Conservation (phyloP, 2,888 invertebrate species). For the Cistogaster globosa region DNA sequence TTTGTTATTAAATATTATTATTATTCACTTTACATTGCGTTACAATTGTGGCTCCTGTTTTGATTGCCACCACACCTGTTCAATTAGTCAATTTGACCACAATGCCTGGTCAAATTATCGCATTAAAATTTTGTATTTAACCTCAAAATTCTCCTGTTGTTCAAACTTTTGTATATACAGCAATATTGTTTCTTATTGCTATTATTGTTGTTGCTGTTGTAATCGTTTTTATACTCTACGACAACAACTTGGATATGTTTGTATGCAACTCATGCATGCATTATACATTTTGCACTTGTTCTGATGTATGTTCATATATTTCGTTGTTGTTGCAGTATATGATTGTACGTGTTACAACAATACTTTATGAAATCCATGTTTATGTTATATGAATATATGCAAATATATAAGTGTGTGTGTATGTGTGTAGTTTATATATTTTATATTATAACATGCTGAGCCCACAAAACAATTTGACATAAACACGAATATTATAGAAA, state of each 20-base stretch:
- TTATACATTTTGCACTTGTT: constrained; percentile 62
- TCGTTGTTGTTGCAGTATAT: constrained; percentile 43
- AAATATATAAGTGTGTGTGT: constrained; percentile 15
- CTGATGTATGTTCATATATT: constrained; percentile 28
- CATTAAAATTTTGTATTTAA: constrained; percentile 82
- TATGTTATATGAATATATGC: constrained; percentile 27
- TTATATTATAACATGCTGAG: constrained; percentile 70
- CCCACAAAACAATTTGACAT: constrained; percentile 72
- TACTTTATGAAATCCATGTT: constrained; percentile 40
- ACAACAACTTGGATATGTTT: constrained; percentile 36
- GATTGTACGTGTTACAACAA: constrained; percentile 66
- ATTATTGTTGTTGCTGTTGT: constrained; percentile 29
- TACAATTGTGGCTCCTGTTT: constrained; percentile 71
- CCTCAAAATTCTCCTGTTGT: constrained; percentile 76
- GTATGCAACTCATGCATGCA: constrained; percentile 59
- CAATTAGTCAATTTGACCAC: constrained; percentile 82
- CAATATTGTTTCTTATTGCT: constrained; percentile 55
- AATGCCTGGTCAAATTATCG: constrained; percentile 82
- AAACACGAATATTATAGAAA: constrained; percentile 72
- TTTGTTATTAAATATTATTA: constrained; percentile 66
- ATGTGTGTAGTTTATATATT: constrained; percentile 28
- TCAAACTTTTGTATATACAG: constrained; percentile 39
- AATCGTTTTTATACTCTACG: constrained; percentile 34
- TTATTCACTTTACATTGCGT: constrained; percentile 71
- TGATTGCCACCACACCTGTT: constrained; percentile 79